phyloP scores from a whole-genome alignment of 2,888 invertebrate species.

The Scrobipalpa costella region DNA sequence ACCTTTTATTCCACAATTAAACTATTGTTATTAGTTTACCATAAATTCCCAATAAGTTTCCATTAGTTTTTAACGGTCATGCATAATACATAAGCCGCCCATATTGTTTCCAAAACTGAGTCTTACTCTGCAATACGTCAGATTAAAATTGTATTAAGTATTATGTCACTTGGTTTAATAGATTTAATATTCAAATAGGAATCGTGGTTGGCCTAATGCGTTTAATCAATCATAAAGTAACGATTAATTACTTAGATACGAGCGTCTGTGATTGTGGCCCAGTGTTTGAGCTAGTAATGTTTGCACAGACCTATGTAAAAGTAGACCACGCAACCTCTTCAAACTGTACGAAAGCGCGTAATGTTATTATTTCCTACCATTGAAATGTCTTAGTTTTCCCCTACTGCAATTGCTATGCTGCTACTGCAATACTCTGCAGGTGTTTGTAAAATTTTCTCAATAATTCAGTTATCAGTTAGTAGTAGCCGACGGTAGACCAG shows the following conservation, averaged over 20 bases:
- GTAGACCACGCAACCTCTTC: not conserved
- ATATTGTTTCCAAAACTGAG: conserved; percentile 74
- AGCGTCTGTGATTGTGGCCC: conserved; percentile 60
- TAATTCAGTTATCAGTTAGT: too few species aligned
- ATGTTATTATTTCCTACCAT: too few species aligned
- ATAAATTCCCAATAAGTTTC: conserved; percentile 67
- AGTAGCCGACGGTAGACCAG: too few species aligned
- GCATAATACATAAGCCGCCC: conserved; percentile 67
- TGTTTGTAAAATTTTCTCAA: too few species aligned
- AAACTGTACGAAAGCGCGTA: too few species aligned
- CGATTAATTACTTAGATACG: conserved; percentile 80
- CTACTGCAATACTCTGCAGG: too few species aligned
- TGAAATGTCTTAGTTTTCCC: too few species aligned
- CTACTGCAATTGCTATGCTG: too few species aligned
- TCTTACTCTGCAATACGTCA: conserved; percentile 70
- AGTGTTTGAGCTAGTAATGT: conserved; percentile 56
- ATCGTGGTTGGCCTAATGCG: conserved; percentile 77
- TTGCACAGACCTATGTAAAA: not conserved
- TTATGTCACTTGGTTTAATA: conserved; percentile 75
- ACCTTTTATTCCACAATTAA: conserved; percentile 60
- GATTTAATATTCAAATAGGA: conserved; percentile 77
- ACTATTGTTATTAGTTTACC: conserved; percentile 63
- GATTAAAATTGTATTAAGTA: conserved; percentile 76
- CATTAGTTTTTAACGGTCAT: conserved; percentile 57
- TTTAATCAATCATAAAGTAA: conserved; percentile 78